These are phyloP conservation scores for Bhutanitis thaidina DNA, from an alignment of 2,888 invertebrate genomes.

Conservation along the genomic window DNA sequence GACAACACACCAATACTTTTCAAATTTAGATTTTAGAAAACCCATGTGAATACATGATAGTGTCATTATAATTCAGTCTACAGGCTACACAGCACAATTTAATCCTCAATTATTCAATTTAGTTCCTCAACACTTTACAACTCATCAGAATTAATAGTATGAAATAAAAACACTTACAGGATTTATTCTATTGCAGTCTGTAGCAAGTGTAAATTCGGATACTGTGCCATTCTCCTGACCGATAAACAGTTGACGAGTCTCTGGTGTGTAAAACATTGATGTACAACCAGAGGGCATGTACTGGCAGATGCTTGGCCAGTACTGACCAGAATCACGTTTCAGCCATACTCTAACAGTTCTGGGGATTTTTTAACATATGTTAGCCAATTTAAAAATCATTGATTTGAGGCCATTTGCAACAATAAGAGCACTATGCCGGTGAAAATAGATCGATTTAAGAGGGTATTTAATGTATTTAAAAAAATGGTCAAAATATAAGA, in stretches of 20 bases:
- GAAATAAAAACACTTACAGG: slow-evolving; percentile 70
- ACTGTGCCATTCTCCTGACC: slow-evolving; percentile 97
- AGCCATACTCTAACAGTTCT: slow-evolving; percentile 98
- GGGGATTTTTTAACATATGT: slow-evolving; percentile 10
- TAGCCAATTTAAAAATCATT: too few relatives aligned
- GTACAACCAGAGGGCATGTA: slow-evolving; percentile 97
- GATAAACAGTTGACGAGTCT: slow-evolving; percentile 93
- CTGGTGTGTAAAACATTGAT: slow-evolving; percentile 91
- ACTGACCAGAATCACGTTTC: slow-evolving; percentile 98
- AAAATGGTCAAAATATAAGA: neutral
- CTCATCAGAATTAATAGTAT: neutral
- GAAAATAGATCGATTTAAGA: slow-evolving; percentile 6
- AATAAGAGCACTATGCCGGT: neutral
- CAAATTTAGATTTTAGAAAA: too few relatives aligned
- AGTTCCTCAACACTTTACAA: too few relatives aligned
- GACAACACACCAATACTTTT: too few relatives aligned
- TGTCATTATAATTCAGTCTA: too few relatives aligned
- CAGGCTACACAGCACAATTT: too few relatives aligned
- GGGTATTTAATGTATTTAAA: neutral
- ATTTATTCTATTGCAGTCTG: slow-evolving; percentile 96
- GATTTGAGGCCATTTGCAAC: too few relatives aligned
- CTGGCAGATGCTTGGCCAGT: slow-evolving; percentile 99
- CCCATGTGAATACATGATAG: too few relatives aligned
- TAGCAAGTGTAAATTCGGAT: slow-evolving; percentile 92
- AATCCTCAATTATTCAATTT: too few relatives aligned